phyloP scores from a whole-genome alignment of 2,888 invertebrate genomes.

The Drosophila mimetica region DNA sequence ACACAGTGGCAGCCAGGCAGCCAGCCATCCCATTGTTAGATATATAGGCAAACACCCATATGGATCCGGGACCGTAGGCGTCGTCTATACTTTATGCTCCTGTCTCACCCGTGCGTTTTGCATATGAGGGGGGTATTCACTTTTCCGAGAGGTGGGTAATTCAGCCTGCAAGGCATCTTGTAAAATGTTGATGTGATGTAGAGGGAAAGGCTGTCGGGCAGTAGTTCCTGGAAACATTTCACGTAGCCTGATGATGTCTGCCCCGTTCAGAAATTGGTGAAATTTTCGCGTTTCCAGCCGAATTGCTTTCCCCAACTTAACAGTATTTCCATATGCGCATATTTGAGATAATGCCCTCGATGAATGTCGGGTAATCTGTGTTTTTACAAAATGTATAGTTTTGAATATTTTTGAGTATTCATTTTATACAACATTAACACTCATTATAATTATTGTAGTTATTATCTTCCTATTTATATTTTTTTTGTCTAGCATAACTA shows the following conservation, averaged over 20 bases:
- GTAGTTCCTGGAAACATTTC: slow-evolving; percentile 7
- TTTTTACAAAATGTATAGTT: too few species aligned
- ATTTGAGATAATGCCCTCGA: background rate
- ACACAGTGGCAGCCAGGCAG: slow-evolving; percentile 45
- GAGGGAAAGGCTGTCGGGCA: slow-evolving; percentile 18
- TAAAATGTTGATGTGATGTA: slow-evolving; percentile 29
- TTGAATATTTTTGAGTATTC: too few species aligned
- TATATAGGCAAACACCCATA: slow-evolving; percentile 5
- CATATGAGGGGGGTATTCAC: slow-evolving; percentile 9
- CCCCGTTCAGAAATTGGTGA: background rate
- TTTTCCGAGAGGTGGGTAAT: slow-evolving; percentile 1
- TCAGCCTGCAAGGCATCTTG: slow-evolving; percentile 31
- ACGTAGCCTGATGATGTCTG: background rate
- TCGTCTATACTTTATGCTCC: slow-evolving; percentile 33
- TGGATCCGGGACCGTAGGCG: slow-evolving; percentile 17
- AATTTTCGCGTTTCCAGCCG: slow-evolving; percentile 5
- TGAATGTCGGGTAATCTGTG: slow-evolving; percentile 1
- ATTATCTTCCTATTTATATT: too few species aligned
- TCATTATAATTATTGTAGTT: too few species aligned
- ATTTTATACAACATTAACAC: too few species aligned
- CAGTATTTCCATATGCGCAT: slow-evolving; percentile 25
- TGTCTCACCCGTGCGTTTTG: slow-evolving; percentile 31
- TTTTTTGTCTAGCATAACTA: too few species aligned
- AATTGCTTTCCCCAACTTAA: slow-evolving; percentile 14
- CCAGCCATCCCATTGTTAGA: slow-evolving; percentile 32